Percentiles rank a stretch among this genome's conserved stretches.
Evolutionary conservation across 2,113 vertebrate genomes (phyloP).

Genomic region (Phaethon lepturus): DNA sequence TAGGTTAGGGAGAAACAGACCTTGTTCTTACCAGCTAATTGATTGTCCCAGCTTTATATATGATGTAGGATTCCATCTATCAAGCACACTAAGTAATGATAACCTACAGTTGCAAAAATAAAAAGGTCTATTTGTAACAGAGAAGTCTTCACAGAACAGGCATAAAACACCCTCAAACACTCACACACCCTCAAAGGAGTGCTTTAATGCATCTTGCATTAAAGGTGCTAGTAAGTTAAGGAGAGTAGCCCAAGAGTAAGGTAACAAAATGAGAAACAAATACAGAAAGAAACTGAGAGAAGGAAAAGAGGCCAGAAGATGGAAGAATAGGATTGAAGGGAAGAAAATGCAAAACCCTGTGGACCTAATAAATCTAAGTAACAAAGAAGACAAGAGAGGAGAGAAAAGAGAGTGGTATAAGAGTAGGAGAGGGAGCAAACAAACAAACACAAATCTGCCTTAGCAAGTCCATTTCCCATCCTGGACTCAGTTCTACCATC

Average conservation of each 20-base stretch:
- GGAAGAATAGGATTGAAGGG: background rate
- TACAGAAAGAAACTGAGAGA: background rate
- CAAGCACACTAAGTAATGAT: background rate
- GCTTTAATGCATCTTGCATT: background rate
- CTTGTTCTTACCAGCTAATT: background rate
- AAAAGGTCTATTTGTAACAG: background rate
- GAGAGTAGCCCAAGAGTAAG: background rate
- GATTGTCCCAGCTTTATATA: background rate
- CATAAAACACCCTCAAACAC: background rate
- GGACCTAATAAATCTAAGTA: background rate
- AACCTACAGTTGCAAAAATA: background rate
- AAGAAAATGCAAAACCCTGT: background rate
- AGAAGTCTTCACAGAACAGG: background rate
- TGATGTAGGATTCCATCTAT: background rate
- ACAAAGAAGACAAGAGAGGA: background rate
- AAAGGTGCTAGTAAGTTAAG: background rate
- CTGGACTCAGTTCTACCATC: background rate
- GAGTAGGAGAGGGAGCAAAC: background rate
- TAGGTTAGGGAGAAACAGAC: background rate
- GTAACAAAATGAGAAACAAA: background rate
- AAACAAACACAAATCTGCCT: background rate
- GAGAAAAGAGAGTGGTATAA: background rate
- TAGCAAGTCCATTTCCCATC: background rate
- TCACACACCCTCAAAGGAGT: background rate
- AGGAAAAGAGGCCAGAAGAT: background rate